Conservation (phyloP, 2,797 vertebrate genomes). For the Mormyrus proboscirostris region DNA sequence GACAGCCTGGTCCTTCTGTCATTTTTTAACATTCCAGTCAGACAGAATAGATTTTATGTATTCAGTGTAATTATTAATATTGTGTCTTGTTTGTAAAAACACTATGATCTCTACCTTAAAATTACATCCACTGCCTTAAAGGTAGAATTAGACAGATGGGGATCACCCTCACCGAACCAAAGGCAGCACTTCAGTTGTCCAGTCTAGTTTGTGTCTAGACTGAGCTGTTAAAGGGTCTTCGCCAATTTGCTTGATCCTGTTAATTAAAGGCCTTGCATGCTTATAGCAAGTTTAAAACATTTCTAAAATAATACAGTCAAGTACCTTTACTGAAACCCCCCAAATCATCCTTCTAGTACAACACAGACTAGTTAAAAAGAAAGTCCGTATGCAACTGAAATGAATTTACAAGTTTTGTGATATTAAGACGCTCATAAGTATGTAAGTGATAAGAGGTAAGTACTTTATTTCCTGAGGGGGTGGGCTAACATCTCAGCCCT, state of each 20-base stretch:
- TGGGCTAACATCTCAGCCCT: slow-evolving; percentile 8
- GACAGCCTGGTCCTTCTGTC: not conserved
- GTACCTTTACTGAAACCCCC: not conserved
- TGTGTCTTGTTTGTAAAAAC: not conserved
- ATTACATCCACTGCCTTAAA: not conserved
- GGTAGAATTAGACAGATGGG: not conserved
- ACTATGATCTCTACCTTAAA: not conserved
- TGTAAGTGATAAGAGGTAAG: not conserved
- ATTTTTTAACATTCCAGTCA: not conserved
- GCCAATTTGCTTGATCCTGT: slow-evolving; percentile 16
- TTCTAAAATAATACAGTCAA: not conserved
- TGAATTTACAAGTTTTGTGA: slow-evolving; percentile 17
- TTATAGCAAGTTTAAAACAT: slow-evolving; percentile 16
- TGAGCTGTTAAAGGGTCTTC: slow-evolving; percentile 9
- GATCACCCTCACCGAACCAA: not conserved
- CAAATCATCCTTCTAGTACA: not conserved
- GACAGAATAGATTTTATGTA: not conserved
- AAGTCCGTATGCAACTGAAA: not conserved
- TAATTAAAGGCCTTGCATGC: slow-evolving; percentile 18
- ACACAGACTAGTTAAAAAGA: not conserved
- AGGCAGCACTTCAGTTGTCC: not conserved
- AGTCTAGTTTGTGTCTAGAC: slow-evolving; percentile 11
- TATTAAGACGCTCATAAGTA: not conserved
- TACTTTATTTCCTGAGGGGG: slow-evolving; percentile 1
- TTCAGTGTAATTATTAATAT: not conserved